Evolutionary conservation across 2,888 invertebrate species (phyloP).

Genomic region (Patella pellucida): DNA sequence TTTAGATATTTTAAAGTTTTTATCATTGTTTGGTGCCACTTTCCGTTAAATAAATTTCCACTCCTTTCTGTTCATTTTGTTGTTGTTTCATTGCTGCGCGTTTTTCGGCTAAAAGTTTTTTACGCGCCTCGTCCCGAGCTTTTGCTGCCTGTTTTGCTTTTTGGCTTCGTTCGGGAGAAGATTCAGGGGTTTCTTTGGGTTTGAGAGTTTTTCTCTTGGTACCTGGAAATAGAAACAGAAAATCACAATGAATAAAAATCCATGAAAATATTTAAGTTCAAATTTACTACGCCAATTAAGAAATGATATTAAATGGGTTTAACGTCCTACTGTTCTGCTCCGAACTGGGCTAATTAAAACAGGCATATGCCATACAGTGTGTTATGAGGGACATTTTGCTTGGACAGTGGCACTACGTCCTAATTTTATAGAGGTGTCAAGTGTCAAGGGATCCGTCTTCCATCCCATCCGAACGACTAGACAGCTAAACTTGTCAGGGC

Average conservation of each 20-base stretch:
- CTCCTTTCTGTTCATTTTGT: slow-evolving; percentile 38
- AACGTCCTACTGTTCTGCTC: too few species aligned
- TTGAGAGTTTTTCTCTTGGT: slow-evolving; percentile 51
- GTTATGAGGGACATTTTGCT: too few species aligned
- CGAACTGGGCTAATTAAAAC: too few species aligned
- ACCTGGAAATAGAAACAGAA: slow-evolving; percentile 36
- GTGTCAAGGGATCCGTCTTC: too few species aligned
- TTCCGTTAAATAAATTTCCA: slow-evolving; percentile 47
- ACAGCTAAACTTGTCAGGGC: too few species aligned
- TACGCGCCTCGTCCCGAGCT: slow-evolving; percentile 77
- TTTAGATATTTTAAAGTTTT: neutral
- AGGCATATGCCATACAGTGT: too few species aligned
- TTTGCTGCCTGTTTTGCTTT: slow-evolving; percentile 65
- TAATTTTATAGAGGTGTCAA: too few species aligned
- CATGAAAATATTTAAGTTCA: neutral
- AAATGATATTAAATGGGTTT: too few species aligned
- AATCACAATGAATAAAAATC: neutral
- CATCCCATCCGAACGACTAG: too few species aligned
- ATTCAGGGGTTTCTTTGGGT: slow-evolving; percentile 58
- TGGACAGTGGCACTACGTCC: too few species aligned
- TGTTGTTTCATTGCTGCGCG: slow-evolving; percentile 74
- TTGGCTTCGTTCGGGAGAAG: slow-evolving; percentile 58
- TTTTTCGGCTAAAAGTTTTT: slow-evolving; percentile 84
- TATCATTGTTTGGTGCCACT: slow-evolving; percentile 18
- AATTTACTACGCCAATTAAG: too few species aligned